Base-by-base conservation (phyloP, 2,888 invertebrate genomes). In the Drosophila eohydei region DNA sequence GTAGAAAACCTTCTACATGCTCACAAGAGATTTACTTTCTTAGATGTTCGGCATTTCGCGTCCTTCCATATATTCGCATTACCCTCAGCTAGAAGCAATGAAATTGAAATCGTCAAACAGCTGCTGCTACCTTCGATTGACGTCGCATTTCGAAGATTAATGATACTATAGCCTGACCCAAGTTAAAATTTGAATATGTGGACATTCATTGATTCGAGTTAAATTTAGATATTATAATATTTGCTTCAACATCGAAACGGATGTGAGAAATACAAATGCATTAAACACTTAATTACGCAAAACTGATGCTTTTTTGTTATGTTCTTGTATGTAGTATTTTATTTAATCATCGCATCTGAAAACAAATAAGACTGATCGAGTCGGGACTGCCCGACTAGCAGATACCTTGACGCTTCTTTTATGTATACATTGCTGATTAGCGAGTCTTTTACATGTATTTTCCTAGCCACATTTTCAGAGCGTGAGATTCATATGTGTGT, bases 11-110 rank as follows among this genome's bases (percentile, higher is more conserved):
- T 16, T 41, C 16, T 52, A 21, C 51, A 54, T 71, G 58, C 68
- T 32, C 59, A 71, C 55, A 71, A 66, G 61, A 88, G 82, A 85
- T 76, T 88, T 79, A 81, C 82, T 67, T 66, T 63, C 69, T 58
- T 58, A 57, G 40, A 32, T 57, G 43, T 11, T 40, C 38, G 9
- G 32, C 76, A 75, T 6, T 32, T 21, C 26, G 50, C 30, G 30
- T 68, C 26, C 34, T 44, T 34, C 14, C 43, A 14, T 11, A 32
- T 14, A 36, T 57, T 21, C 30, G 16, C 14, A 60, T 55, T 36
- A 46, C 61, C 62, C 60, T 50, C 43, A 26, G n/a, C n/a, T n/a
- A n/a, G 7, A 7, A 21, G n/a, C 63, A 28, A n/a, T 48, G 55
- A 63, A 66, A 65, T 58, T 7, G 4, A 41, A 51, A 65, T 59